A percentile compares a stretch with the other conserved stretches of the same genome.
phyloP scores from a whole-genome alignment of 53 echinoderm and acorn worm genomes.

The Luidia sarsii region DNA sequence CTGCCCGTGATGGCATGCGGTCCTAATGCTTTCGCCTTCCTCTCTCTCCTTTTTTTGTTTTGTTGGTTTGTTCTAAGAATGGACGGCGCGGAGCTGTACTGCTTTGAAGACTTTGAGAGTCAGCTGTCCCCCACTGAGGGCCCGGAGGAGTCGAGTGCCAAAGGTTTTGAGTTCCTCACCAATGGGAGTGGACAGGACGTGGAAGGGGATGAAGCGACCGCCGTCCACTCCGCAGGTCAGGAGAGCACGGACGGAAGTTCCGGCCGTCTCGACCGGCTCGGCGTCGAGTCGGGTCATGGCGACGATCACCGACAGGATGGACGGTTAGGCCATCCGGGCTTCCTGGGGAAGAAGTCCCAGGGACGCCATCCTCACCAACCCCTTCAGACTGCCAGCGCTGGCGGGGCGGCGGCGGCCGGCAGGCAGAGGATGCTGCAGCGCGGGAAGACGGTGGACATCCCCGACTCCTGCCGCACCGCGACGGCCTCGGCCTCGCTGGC shows the following conservation, averaged over 20 bases:
- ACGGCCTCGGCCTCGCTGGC: not conserved
- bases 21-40: not conserved
- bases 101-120: conserved; percentile 97
- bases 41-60: not conserved
- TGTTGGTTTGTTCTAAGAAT: conserved; percentile 39
- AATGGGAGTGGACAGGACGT: not conserved
- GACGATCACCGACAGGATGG: conserved; percentile 39
- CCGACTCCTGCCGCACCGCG: conserved; percentile 12
- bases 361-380: no score
- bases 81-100: conserved; percentile 95
- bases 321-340: conserved; percentile 39
- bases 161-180: not conserved
- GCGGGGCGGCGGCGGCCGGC: not conserved
- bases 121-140: conserved; percentile 43
- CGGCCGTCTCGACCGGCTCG: not conserved
- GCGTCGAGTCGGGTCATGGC: conserved; percentile 36
- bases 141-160: not conserved
- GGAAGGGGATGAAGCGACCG: not conserved
- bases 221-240: not conserved
- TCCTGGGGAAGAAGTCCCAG: conserved; percentile 57
- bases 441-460: conserved; percentile 20
- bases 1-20: not conserved
- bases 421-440: conserved; percentile 25
- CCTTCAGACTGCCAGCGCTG: not conserved
- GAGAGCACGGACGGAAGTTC: not conserved